phyloP scores from a whole-genome alignment of 1,140 invertebrate species.

The Drosophila ogumai region DNA sequence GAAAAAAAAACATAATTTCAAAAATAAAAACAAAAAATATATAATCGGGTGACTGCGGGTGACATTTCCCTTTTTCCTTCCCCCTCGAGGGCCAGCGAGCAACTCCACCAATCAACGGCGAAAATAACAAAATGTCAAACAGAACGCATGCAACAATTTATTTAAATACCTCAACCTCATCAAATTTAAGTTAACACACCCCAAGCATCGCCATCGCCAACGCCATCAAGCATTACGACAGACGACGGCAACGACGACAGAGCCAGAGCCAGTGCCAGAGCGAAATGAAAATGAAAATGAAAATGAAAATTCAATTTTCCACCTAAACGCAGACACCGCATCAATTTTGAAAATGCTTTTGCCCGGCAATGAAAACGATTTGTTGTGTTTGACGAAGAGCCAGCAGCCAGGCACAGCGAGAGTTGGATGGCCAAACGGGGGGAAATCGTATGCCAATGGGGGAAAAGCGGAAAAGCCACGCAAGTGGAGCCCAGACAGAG shows the following conservation, averaged over 20 bases:
- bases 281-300: conserved; percentile 72
- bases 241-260: conserved; percentile 23
- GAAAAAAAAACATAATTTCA: background rate
- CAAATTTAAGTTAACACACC: conserved; percentile 76
- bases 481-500: conserved; percentile 45
- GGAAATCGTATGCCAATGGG: background rate
- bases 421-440: background rate
- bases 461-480: conserved; percentile 10
- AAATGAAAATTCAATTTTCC: conserved; percentile 85
- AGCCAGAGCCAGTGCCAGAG: conserved; percentile 17
- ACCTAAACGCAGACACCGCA: conserved; percentile 83
- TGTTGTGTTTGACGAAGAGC: conserved; percentile 72
- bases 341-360: conserved; percentile 83
- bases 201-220: conserved; percentile 36
- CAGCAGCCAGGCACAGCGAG: background rate
- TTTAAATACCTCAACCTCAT: conserved; percentile 79
- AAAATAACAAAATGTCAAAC: conserved; percentile 84
- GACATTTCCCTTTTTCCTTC: conserved; percentile 20
- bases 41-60: conserved; percentile 41
- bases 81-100: conserved; percentile 1
- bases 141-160: conserved; percentile 81
- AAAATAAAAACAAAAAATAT: too few relatives aligned
- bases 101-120: conserved; percentile 73
- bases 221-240: conserved; percentile 41
- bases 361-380: conserved; percentile 75